These are phyloP conservation scores for Cyanoliseus patagonus DNA, from an alignment of 2,113 vertebrate genomes.

Conservation along the genomic window DNA sequence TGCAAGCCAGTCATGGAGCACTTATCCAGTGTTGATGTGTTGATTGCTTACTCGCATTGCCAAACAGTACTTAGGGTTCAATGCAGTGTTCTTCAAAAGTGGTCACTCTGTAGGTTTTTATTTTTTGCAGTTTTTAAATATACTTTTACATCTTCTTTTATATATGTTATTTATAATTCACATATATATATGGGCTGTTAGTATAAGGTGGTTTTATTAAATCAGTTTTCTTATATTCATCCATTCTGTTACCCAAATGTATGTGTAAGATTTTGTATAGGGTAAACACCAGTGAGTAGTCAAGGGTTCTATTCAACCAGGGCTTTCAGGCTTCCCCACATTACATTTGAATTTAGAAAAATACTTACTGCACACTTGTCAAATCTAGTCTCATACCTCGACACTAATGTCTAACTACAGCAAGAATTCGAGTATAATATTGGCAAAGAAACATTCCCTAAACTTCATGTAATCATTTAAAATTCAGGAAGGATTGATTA, in stretches of 20 bases:
- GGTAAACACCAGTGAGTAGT: background rate
- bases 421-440: constrained; percentile 24
- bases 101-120: background rate
- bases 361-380: constrained; percentile 55
- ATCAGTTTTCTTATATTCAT: background rate
- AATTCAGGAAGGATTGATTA: constrained; percentile 84
- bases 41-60: background rate
- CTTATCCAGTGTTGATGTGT: background rate
- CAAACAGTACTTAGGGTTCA: background rate
- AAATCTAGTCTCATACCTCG: constrained; percentile 70
- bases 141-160: background rate
- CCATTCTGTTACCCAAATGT: background rate
- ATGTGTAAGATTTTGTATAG: background rate
- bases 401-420: constrained; percentile 49
- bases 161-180: background rate
- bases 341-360: constrained; percentile 77
- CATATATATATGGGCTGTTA: background rate
- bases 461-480: constrained; percentile 82
- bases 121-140: background rate
- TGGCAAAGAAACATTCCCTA: constrained; percentile 80
- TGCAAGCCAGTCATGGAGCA: background rate
- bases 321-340: constrained; percentile 52
- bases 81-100: background rate
- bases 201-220: background rate
- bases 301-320: background rate